Percentiles rank a stretch among this genome's conserved stretches.
Evolutionary conservation across 35 echinoderm and acorn worm species (phyloP).

Genomic region (Apostichopus parvimensis): DNA sequence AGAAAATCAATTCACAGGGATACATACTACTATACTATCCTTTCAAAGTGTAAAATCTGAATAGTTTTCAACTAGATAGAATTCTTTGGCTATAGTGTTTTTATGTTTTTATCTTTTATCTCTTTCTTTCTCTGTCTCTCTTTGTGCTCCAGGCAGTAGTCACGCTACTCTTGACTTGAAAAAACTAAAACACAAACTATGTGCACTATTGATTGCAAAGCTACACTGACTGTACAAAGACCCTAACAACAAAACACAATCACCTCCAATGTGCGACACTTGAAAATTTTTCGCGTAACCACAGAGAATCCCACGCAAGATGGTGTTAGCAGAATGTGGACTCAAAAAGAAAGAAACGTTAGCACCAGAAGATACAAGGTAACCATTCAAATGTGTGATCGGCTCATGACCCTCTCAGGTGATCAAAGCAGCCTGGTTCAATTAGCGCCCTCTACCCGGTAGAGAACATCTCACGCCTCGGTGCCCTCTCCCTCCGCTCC

Average conservation of each 20-base stretch:
- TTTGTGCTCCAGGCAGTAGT: neutral
- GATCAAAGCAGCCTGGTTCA: neutral
- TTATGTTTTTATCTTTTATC: too few relatives aligned
- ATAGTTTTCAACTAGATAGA: too few relatives aligned
- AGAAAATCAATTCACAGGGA: too few relatives aligned
- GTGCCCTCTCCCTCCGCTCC: constrained; percentile 89
- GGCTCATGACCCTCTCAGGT: neutral
- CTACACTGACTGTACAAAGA: neutral
- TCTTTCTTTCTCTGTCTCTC: too few relatives aligned
- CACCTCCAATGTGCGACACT: neutral
- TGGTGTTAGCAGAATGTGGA: neutral
- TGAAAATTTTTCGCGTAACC: neutral
- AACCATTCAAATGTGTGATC: constrained; percentile 10
- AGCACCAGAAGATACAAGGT: constrained; percentile 52
- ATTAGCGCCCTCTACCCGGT: constrained; percentile 8
- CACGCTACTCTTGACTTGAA: neutral
- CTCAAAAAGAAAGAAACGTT: neutral
- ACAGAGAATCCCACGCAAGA: neutral
- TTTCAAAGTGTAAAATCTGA: too few relatives aligned
- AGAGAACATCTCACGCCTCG: constrained; percentile 64
- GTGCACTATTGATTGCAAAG: neutral
- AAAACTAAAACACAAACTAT: neutral
- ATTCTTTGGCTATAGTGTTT: too few relatives aligned
- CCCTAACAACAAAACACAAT: neutral
- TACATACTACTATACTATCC: too few relatives aligned